These are phyloP conservation scores for Montipora cactus DNA, from an alignment of 64 coral and sea anemone genomes.

Conservation along the genomic window DNA sequence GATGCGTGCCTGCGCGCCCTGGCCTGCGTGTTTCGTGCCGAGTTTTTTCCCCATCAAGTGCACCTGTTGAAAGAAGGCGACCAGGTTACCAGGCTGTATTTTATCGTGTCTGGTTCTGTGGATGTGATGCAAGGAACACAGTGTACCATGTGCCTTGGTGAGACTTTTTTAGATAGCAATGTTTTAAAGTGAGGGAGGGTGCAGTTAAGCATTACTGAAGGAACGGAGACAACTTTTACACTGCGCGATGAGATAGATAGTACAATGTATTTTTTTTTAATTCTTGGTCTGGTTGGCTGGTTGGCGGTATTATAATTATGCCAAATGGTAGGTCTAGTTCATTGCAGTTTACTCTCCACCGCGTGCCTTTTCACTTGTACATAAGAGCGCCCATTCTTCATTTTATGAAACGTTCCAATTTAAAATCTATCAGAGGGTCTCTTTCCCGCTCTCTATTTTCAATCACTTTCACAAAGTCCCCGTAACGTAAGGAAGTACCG, in stretches of 20 bases:
- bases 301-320: too few species aligned
- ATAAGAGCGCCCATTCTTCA: too few species aligned
- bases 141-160: slow-evolving; percentile 69
- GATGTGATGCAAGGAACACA: slow-evolving; percentile 71
- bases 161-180: not conserved
- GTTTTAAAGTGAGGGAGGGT: not conserved
- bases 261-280: too few species aligned
- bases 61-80: slow-evolving; percentile 87
- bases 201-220: too few species aligned
- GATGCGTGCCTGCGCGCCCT: slow-evolving; percentile 74
- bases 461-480: not conserved
- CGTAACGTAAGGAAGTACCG: not conserved
- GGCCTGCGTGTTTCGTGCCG: slow-evolving; percentile 61
- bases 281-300: too few species aligned
- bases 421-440: not conserved
- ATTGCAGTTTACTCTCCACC: too few species aligned
- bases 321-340: too few species aligned
- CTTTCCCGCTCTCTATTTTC: not conserved
- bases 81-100: slow-evolving; percentile 75
- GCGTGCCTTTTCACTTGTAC: too few species aligned
- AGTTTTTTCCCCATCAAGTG: slow-evolving; percentile 70
- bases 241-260: too few species aligned
- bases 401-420: too few species aligned
- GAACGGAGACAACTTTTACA: too few species aligned
- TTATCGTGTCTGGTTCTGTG: slow-evolving; percentile 82